phyloP scores from a whole-genome alignment of 2,888 invertebrate species.

The Drosophila mercatorum region DNA sequence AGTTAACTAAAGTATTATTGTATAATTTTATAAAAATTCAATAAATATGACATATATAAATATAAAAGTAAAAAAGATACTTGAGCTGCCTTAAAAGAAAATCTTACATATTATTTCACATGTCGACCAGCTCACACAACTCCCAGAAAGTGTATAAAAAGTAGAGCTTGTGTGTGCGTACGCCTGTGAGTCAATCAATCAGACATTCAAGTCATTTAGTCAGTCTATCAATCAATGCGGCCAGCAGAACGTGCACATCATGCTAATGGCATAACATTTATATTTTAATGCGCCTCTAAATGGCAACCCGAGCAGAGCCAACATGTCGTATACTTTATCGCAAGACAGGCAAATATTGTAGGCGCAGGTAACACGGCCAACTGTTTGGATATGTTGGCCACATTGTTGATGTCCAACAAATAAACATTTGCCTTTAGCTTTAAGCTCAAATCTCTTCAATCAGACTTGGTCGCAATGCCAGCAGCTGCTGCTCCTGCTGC shows the following conservation, averaged over 20 bases:
- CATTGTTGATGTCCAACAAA: constrained; percentile 23
- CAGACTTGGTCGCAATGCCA: constrained; percentile 28
- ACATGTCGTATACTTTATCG: constrained; percentile 31
- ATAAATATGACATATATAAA: no score
- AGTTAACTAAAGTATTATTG: neutral
- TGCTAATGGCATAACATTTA: constrained; percentile 67
- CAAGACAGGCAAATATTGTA: constrained; percentile 3
- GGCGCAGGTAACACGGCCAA: constrained; percentile 6
- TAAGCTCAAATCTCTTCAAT: constrained; percentile 29
- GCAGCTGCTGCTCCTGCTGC: neutral
- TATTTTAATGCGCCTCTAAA: constrained; percentile 59
- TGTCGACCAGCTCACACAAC: neutral
- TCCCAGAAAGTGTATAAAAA: constrained; percentile 10
- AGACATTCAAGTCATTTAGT: constrained; percentile 76
- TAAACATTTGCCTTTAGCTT: constrained; percentile 27
- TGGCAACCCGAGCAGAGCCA: constrained; percentile 22
- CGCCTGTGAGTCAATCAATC: constrained; percentile 71
- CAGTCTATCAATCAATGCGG: constrained; percentile 73
- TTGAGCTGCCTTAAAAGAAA: neutral
- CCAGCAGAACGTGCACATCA: constrained; percentile 60
- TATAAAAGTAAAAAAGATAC: no score
- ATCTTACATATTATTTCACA: neutral
- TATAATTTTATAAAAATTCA: neutral
- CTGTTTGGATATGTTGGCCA: constrained; percentile 13
- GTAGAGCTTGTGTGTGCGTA: constrained; percentile 23